Evolutionary conservation across 2,888 invertebrate genomes (phyloP).

Genomic region (Eubasilissa splendida): DNA sequence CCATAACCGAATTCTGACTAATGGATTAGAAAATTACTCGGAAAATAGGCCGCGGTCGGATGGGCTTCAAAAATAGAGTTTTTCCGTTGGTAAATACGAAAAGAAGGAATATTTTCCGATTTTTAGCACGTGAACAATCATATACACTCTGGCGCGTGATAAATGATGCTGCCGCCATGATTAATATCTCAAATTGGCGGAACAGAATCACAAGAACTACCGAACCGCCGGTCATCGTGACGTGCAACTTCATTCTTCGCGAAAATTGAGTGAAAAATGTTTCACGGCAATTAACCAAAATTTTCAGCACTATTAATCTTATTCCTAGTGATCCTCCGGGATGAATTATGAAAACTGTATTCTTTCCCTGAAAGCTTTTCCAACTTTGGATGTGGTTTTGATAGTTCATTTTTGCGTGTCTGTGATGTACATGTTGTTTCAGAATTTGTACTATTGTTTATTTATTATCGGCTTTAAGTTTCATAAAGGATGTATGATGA

Average conservation of each 20-base stretch:
- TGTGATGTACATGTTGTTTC: no score
- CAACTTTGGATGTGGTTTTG: no score
- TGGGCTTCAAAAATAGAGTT: constrained; percentile 25
- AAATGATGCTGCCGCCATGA: constrained; percentile 53
- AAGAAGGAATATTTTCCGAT: constrained; percentile 23
- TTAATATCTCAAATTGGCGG: constrained; percentile 56
- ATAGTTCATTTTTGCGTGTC: no score
- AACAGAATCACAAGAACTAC: constrained; percentile 38
- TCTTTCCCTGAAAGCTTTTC: no score
- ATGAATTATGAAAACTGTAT: no score
- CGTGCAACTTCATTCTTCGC: constrained; percentile 5
- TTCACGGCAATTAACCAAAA: constrained; percentile 43
- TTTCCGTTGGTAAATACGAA: not conserved
- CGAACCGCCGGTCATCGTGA: constrained; percentile 19
- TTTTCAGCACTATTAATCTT: constrained; percentile 41
- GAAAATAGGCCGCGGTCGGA: constrained; percentile 45
- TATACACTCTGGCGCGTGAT: constrained; percentile 53
- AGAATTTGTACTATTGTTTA: no score
- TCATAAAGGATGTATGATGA: no score
- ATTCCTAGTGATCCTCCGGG: not conserved
- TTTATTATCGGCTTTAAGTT: no score
- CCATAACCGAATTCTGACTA: constrained; percentile 45
- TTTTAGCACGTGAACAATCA: constrained; percentile 47
- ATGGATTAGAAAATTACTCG: constrained; percentile 54
- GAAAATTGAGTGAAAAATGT: constrained; percentile 34